phyloP scores from a whole-genome alignment of 2,113 vertebrate species.

The Meles meles region DNA sequence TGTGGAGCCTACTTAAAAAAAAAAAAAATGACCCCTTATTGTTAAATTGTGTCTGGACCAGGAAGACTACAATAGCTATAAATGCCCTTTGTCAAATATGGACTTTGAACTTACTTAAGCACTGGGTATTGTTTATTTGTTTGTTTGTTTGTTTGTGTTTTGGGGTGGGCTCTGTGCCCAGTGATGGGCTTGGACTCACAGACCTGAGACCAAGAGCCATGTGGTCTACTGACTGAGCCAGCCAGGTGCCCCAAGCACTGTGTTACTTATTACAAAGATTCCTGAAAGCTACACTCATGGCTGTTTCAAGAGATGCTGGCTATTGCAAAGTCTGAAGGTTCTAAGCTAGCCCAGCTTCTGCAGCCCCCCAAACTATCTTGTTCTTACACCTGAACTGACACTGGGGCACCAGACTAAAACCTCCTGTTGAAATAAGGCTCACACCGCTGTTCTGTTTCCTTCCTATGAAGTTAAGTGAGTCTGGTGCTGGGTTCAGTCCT shows the following conservation, averaged over 20 bases:
- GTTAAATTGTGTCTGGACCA: neutral
- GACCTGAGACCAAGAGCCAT: neutral
- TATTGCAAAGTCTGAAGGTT: neutral
- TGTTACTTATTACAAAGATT: neutral
- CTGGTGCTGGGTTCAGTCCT: neutral
- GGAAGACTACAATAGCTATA: neutral
- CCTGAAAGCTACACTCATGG: neutral
- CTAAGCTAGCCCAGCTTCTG: neutral
- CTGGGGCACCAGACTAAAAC: neutral
- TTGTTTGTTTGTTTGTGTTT: neutral
- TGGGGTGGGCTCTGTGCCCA: neutral
- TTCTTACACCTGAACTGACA: neutral
- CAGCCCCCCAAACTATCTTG: neutral
- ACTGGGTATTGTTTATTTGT: neutral
- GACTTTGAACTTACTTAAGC: neutral
- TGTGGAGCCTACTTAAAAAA: neutral
- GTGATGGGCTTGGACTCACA: neutral
- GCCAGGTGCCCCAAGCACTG: neutral
- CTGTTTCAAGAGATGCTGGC: neutral
- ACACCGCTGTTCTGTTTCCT: neutral
- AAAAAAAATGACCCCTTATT: neutral
- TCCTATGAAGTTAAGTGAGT: neutral
- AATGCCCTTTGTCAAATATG: neutral
- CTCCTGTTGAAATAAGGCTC: neutral
- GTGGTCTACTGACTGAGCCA: neutral